These are phyloP conservation scores for Patella caerulea DNA, from an alignment of 2,888 invertebrate genomes.

Conservation along the genomic window DNA sequence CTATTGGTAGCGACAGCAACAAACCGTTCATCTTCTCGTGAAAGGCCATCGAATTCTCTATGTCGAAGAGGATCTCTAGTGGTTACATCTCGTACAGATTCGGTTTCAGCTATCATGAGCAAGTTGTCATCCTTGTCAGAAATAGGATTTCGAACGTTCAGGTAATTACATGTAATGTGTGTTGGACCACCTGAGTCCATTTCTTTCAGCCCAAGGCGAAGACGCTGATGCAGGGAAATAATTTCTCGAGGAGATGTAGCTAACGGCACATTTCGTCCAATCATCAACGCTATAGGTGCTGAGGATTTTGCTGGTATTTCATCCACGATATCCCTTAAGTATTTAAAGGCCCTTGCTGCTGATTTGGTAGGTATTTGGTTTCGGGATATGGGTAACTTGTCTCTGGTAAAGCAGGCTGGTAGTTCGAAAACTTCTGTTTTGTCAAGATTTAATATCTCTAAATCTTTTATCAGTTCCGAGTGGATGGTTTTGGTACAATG, in stretches of 20 bases:
- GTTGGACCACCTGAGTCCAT: background rate
- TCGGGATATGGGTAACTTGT: background rate
- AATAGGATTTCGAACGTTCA: background rate
- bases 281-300: background rate
- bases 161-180: background rate
- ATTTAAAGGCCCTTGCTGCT: background rate
- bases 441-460: background rate
- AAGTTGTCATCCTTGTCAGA: background rate
- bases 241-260: background rate
- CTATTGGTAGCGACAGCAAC: conserved; percentile 2
- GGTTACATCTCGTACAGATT: background rate
- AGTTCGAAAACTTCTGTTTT: background rate
- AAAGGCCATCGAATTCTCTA: conserved; percentile 18
- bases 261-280: background rate
- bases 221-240: background rate
- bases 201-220: background rate
- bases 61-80: conserved; percentile 12
- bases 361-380: background rate
- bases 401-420: background rate
- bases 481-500: background rate
- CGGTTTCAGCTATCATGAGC: background rate
- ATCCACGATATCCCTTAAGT: background rate
- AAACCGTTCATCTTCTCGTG: conserved; percentile 17
- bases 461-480: background rate
- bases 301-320: background rate